Base-by-base conservation (phyloP, 2,888 invertebrate species). In the Rhyacophila evoluta region DNA sequence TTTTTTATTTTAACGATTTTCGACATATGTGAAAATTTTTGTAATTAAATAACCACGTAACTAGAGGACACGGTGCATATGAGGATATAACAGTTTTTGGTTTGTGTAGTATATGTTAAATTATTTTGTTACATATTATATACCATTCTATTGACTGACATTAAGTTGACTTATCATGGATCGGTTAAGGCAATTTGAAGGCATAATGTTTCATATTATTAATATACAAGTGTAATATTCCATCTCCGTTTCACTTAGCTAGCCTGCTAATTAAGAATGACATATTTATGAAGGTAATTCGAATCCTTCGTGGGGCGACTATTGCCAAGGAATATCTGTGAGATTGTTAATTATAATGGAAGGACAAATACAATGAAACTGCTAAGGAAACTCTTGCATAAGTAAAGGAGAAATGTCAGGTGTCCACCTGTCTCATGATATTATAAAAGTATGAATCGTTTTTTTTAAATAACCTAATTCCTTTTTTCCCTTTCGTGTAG, bases 241-340 rank as follows among this genome's bases (percentile, higher is more conserved):
- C 55, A 8, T 8, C 55, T 55, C 55, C 10, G 25, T 55, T 55
- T 55, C 55, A 55, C 55, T 55, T 55, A 55, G 19, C 55, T 19
- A 55, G 25, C 55, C 55, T 12, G 25, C 55, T 55, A 55, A 55
- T 55, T 55, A 55, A 55, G 55, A 55, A 55, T 55, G 55, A 55
- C 55, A 55, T 55, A 55, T 55, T 55, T 55, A 55, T 55, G 55
- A 55, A 55, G 55, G 55, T 55, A 55, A 55, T 55, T 55, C 55
- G 55, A 55, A 55, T 55, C 55, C 55, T 19, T 55, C 55, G 55
- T 19, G 55, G 19, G 55, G 55, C 55, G 55, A 55, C 15, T 55
- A 55, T 55, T 55, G 19, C 55, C 55, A 25, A 19, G 55, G 55
- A 55, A 55, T 15, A 55, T 55, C 55, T 55, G 55, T 19, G 55